Base-by-base conservation (phyloP, 2,797 vertebrate genomes). In the Sebastes melanostomus region DNA sequence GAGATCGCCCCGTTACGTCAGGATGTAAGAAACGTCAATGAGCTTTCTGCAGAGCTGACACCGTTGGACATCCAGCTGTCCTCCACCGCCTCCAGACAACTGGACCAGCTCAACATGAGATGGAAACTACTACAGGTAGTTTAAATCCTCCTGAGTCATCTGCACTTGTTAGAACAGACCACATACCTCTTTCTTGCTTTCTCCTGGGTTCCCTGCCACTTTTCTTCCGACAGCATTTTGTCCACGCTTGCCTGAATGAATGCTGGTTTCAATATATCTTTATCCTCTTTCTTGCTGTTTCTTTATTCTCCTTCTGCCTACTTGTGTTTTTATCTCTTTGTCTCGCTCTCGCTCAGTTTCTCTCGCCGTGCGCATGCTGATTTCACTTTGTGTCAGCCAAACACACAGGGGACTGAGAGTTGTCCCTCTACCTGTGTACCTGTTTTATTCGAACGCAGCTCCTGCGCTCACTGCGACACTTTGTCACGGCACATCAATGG, bases 101-200 rank as follows among this genome's bases (percentile, higher is more conserved):
- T 98, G 59, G 98, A 99, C 93, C 97, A 98, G 89, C 97, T 99
- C 79, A 99, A 98, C 91, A 97, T 98, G 95, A 95, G 97, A 32
- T 99, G 98, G 97, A 98, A 98, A 76, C 95, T 98, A 54, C 87
- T 99, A 4, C 97, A 99, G 98, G 98, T 99, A 94, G 8, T 52
- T 75, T 7, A 52, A 75, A 69, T 72, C 24, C 58, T 27, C 36
- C 24, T 4, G n/a, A 30, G 50, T 63, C 24, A 14, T 7, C 27
- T 32, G 9, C 27, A 46, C 36, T 29, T 42, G 34, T 46, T 73
- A 4, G 12, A 61, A 16, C 55, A 5, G 16, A 18, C 27, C 16
- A 27, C 55, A 27, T 20, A 16, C 2, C 1, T 5, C 50, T 54
- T 12, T 12, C 14, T 25, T 67, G 3, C 50, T 67, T 16, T 30